A percentile compares a stretch with the other conserved stretches of the same genome.
phyloP scores from a whole-genome alignment of 2,888 invertebrate species.

The Acrobasis repandana region DNA sequence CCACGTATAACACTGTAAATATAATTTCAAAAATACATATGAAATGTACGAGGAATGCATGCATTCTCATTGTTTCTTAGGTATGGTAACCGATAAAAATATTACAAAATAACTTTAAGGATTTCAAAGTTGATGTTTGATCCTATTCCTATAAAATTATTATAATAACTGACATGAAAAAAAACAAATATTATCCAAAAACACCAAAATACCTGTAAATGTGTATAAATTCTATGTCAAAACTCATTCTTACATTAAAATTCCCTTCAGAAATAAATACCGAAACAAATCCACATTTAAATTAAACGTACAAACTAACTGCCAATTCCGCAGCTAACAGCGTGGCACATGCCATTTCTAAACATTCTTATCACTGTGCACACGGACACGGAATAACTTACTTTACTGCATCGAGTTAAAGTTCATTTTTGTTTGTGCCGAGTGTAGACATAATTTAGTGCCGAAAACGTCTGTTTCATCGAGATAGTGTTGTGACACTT shows the following conservation, averaged over 20 bases:
- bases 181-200: not conserved
- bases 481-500: slow-evolving; percentile 21
- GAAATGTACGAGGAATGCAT: too few relatives aligned
- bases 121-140: too few relatives aligned
- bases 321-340: slow-evolving; percentile 20
- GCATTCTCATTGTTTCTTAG: too few relatives aligned
- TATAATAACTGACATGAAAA: not conserved
- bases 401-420: not conserved
- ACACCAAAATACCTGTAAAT: not conserved
- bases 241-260: slow-evolving; percentile 6
- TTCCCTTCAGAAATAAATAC: slow-evolving; percentile 6
- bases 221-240: not conserved
- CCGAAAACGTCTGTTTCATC: slow-evolving; percentile 18
- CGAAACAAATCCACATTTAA: slow-evolving; percentile 20
- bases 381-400: not conserved
- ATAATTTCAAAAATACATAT: too few relatives aligned
- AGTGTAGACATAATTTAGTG: slow-evolving; percentile 18
- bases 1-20: too few relatives aligned
- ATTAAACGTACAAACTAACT: slow-evolving; percentile 21
- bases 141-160: not conserved
- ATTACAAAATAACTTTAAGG: too few relatives aligned
- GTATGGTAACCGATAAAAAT: too few relatives aligned
- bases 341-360: slow-evolving; percentile 20
- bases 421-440: not conserved
- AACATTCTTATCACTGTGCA: slow-evolving; percentile 16